Percentiles rank a stretch among this genome's conserved stretches.
These are phyloP conservation scores for Nyctalus aviator DNA, from an alignment of 2,797 vertebrate species.

Conservation along the genomic window DNA sequence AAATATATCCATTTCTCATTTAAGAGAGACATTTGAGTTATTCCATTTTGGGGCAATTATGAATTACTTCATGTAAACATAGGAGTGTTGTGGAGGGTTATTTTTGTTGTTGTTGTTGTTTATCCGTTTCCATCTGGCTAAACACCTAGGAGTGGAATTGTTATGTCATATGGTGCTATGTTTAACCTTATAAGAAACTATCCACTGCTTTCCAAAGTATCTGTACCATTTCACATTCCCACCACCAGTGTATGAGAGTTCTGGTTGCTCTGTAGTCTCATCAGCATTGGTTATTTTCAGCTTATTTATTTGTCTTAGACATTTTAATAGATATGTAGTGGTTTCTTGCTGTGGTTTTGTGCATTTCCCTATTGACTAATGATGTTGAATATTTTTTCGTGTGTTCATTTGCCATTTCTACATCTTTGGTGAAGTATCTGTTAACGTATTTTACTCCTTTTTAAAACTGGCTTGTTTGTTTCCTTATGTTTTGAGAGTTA, in stretches of 20 bases:
- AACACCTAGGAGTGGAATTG: neutral
- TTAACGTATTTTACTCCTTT: neutral
- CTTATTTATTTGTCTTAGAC: neutral
- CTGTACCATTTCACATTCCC: neutral
- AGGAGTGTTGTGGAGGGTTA: neutral
- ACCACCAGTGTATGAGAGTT: neutral
- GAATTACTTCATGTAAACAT: neutral
- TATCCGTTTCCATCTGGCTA: neutral
- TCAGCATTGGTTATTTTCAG: neutral
- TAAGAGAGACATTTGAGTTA: neutral
- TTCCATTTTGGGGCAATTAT: neutral
- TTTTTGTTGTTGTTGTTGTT: neutral
- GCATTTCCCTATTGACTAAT: neutral
- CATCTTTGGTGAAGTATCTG: neutral
- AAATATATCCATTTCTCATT: neutral
- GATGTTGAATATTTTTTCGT: neutral
- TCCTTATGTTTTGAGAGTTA: slow-evolving; percentile 7
- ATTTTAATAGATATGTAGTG: neutral
- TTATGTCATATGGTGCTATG: neutral
- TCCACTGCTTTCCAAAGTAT: neutral
- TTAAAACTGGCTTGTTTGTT: neutral
- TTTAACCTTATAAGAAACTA: neutral
- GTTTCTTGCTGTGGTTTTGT: neutral
- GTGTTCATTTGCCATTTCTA: neutral
- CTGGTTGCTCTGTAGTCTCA: neutral